A percentile compares a stretch with the other conserved stretches of the same genome.
Evolutionary conservation across 2,797 vertebrate genomes (phyloP).

Genomic region (Propithecus perrieri): DNA sequence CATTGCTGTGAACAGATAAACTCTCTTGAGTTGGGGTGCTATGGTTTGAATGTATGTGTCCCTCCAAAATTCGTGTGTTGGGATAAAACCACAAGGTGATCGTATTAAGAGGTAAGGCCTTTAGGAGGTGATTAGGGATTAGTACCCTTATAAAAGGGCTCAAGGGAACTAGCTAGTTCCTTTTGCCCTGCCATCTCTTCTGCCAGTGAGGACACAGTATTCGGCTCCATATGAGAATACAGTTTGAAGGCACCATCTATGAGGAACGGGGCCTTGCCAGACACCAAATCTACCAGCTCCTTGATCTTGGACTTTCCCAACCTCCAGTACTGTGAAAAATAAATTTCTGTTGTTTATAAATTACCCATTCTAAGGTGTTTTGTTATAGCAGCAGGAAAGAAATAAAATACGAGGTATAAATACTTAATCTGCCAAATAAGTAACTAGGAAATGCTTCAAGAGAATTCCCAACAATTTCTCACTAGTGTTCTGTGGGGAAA

Average conservation of each 20-base stretch:
- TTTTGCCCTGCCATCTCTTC: neutral
- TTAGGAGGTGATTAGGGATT: neutral
- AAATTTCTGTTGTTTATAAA: conserved; percentile 6
- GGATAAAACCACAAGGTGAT: neutral
- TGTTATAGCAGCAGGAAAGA: neutral
- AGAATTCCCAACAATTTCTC: neutral
- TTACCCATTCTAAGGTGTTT: neutral
- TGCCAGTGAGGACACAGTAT: too few species aligned
- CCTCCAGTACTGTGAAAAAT: neutral
- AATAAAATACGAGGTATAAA: neutral
- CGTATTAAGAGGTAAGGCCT: neutral
- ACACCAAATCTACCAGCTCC: neutral
- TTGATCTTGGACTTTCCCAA: neutral
- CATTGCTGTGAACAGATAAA: neutral
- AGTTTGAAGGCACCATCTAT: neutral
- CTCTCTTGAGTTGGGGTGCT: neutral
- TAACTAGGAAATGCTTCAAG: conserved; percentile 16
- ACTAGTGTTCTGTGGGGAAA: neutral
- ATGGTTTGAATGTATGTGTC: neutral
- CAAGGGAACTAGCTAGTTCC: neutral
- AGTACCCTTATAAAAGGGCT: neutral
- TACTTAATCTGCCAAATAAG: conserved; percentile 4
- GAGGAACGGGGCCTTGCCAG: neutral
- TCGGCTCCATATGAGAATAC: neutral
- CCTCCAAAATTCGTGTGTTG: neutral